Base-by-base conservation (phyloP, 2,888 invertebrate species). In the Caenorhabditis sulstoni region DNA sequence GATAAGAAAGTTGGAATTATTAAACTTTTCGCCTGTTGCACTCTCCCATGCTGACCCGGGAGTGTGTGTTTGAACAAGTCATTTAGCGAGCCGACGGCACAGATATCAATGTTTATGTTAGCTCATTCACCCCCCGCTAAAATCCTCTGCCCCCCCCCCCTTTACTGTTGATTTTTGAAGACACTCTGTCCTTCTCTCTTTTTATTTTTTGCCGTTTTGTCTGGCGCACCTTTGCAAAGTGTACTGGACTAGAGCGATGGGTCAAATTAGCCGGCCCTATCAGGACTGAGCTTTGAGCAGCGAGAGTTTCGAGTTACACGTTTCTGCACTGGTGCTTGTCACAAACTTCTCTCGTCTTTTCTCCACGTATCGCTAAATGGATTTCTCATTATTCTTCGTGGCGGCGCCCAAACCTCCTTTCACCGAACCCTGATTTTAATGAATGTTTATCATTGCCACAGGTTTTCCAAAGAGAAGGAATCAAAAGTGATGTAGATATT, bases 241-340 rank as follows among this genome's bases (percentile, higher is more conserved):
- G n/a, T n/a, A n/a, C n/a, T n/a, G 29, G 29, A 29, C 29, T 5
- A 29, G 29, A 3, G 29, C 29, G 29, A 29, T 7, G 29, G 29
- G 29, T 29, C 29, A 29, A 29, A 11, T 44, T 57, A 22, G 14
- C 11, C 23, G 14, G 53, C 39, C 61, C 29, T 58, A 71, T 64
- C 64, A 50, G 23, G 18, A 9, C 37, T 50, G 73, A 64, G 58
- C 73, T 64, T 64, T 73, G 73, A 73, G 23, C 73, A 64, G 57
- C 35, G 41, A 73, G 73, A 73, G 73, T 73, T 73, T 73, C 73
- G 39, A 64, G 73, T 73, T 73, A 64, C 73, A 71, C 35, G 49
- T 55, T 62, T 45, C 47, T 52, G 61, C 61, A 29, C 14, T 49
- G 18, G 16, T 14, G 64, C 64, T 57, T 62, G 70, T 49, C 64